Conservation (phyloP, 2,888 invertebrate species). For the Poecilus cupreus region DNA sequence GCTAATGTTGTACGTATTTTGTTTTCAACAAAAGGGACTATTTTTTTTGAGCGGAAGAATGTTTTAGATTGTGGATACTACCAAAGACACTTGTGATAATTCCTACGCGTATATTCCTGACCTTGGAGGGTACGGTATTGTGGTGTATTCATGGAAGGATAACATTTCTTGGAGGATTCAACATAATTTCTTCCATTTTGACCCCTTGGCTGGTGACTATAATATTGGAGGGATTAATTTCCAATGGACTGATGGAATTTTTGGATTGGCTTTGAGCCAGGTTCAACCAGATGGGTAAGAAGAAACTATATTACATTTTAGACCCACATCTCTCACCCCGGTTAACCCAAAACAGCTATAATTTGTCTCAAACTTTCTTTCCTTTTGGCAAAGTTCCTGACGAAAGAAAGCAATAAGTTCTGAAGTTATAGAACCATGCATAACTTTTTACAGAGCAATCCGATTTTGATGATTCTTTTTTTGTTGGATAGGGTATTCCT, state of each 20-base stretch:
- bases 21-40: background rate
- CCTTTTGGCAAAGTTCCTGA: too few species aligned
- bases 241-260: constrained; percentile 91
- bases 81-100: constrained; percentile 81
- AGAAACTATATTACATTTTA: too few species aligned
- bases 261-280: constrained; percentile 81
- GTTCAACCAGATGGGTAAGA: constrained; percentile 75
- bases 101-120: constrained; percentile 88
- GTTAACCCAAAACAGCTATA: too few species aligned
- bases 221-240: constrained; percentile 86
- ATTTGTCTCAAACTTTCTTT: too few species aligned
- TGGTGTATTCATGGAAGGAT: constrained; percentile 84
- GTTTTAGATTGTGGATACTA: constrained; percentile 81
- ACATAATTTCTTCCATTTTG: constrained; percentile 90
- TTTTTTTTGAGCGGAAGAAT: background rate
- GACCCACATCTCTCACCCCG: too few species aligned
- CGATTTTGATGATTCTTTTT: too few species aligned
- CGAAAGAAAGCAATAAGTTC: too few species aligned
- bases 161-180: constrained; percentile 86
- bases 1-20: constrained; percentile 81
- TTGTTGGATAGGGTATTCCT: too few species aligned
- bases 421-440: too few species aligned
- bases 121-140: constrained; percentile 83
- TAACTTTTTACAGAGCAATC: too few species aligned
- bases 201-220: constrained; percentile 85